Conservation (phyloP, 2,797 vertebrate genomes). For the Leuciscus waleckii region DNA sequence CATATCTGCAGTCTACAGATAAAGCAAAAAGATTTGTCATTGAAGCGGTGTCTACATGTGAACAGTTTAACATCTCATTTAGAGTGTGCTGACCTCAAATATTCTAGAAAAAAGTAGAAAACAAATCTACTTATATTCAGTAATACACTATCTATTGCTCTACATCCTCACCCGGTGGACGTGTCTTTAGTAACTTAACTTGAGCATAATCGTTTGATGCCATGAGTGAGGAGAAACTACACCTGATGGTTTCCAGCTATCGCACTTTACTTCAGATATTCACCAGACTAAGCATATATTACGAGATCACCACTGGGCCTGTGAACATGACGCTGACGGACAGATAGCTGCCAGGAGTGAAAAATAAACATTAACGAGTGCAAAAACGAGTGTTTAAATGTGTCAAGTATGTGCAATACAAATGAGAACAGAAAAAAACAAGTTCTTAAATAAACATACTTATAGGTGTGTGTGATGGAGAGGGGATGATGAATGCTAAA, state of each 20-base stretch:
- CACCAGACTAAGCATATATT: not conserved
- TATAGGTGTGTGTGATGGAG: slow-evolving; percentile 26
- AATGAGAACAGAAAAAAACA: slow-evolving; percentile 40
- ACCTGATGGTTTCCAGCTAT: slow-evolving; percentile 8
- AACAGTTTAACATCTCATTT: not conserved
- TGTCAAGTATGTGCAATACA: slow-evolving; percentile 32
- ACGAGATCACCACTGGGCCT: not conserved
- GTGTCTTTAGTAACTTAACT: slow-evolving; percentile 16
- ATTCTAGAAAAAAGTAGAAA: not conserved
- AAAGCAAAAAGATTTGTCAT: not conserved
- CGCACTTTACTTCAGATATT: not conserved
- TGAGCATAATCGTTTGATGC: not conserved
- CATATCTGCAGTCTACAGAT: not conserved
- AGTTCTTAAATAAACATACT: slow-evolving; percentile 46
- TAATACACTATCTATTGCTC: slow-evolving; percentile 4
- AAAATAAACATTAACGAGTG: slow-evolving; percentile 47
- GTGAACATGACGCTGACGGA: slow-evolving; percentile 13
- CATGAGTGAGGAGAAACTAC: not conserved
- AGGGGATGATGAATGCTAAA: slow-evolving; percentile 49
- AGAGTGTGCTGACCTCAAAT: not conserved
- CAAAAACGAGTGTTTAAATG: slow-evolving; percentile 37
- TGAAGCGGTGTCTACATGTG: not conserved
- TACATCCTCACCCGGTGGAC: not conserved
- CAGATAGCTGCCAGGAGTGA: slow-evolving; percentile 49
- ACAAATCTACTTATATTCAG: not conserved